Evolutionary conservation across 2,888 invertebrate species (phyloP), one percentile per base, ranked within the genome.

Genomic region (Acleris holmiana): DNA sequence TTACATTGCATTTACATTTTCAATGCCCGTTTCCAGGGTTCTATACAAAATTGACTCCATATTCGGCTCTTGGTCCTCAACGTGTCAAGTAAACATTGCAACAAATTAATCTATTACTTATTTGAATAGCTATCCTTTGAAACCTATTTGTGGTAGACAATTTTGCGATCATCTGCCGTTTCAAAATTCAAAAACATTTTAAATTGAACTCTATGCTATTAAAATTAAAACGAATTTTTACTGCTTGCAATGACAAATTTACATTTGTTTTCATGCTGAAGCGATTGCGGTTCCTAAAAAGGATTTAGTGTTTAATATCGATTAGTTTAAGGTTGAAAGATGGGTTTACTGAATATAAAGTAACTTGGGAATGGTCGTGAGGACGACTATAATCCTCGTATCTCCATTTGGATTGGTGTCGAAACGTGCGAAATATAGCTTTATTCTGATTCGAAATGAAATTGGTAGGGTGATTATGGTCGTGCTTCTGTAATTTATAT

Each of bases 391-490:
- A 55, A 70, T n/a, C n/a, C n/a, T n/a, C n/a, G n/a, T 74, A 73
- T 77, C 74, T 77, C 74, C 40, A 53, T 73, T 73, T 73, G 71
- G 74, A 79, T 73, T 73, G 67, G 76, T 74, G 75, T 68, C 23
- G 67, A 73, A 66, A 69, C 68, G 73, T 71, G 51, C 67, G 63
- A 76, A 70, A 72, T 73, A 74, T 74, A 63, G 61, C 59, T 69
- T 58, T 59, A 69, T 63, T 66, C 60, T 56, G 58, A 63, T 67
- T 71, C 66, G 73, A 69, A 73, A 74, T 29, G 73, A 69, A 73
- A 74, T 71, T 73, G 64, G 70, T 73, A 69, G 73, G 67, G 57
- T 71, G 69, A 72, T 66, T 66, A 64, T 13, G 40, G 40, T 53
- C 53, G 53, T 53, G 53, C 21, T 21, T 40, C 40, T 53, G 40